Evolutionary conservation across 23 tunicate species (phyloP).

Genomic region (Ascidia mentula): DNA sequence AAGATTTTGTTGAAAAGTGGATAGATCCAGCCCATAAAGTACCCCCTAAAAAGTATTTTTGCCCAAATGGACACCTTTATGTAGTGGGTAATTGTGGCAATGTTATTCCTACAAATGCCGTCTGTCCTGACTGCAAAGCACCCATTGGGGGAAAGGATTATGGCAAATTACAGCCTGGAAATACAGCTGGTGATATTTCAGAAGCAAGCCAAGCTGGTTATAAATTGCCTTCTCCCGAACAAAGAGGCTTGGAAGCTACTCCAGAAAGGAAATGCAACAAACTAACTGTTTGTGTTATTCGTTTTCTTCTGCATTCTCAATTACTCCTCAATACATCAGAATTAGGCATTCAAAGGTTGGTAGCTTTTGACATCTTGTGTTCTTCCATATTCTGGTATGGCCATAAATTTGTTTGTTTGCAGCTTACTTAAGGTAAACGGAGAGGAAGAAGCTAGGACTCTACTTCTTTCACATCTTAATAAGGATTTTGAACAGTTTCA

Average conservation of each 20-base stretch:
- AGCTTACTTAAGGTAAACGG: not conserved
- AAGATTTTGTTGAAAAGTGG: not conserved
- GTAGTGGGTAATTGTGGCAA: slow-evolving; percentile 46
- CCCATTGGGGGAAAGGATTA: not conserved
- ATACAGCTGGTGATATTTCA: slow-evolving; percentile 36
- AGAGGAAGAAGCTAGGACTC: not conserved
- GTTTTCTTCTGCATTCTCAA: slow-evolving; percentile 42
- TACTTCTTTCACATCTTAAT: slow-evolving; percentile 9
- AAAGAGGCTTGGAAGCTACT: not conserved
- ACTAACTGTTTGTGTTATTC: slow-evolving; percentile 27
- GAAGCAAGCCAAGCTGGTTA: slow-evolving; percentile 60
- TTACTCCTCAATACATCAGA: not conserved
- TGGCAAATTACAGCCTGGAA: slow-evolving; percentile 23
- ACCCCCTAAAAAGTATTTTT: slow-evolving; percentile 48
- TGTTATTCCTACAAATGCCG: not conserved
- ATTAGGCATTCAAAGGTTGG: not conserved
- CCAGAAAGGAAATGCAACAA: slow-evolving; percentile 32
- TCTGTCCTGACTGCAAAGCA: not conserved
- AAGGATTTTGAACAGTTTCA: slow-evolving; percentile 27
- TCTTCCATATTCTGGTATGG: not conserved
- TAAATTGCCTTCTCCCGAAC: slow-evolving; percentile 20
- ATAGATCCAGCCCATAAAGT: not conserved
- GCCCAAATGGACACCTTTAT: slow-evolving; percentile 64
- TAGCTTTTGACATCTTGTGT: too few relatives aligned
- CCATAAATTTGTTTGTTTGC: too few relatives aligned